Percentiles rank a stretch among this genome's conserved stretches.
These are phyloP conservation scores for Neogale vison DNA, from an alignment of 2,113 vertebrate genomes.

Conservation along the genomic window DNA sequence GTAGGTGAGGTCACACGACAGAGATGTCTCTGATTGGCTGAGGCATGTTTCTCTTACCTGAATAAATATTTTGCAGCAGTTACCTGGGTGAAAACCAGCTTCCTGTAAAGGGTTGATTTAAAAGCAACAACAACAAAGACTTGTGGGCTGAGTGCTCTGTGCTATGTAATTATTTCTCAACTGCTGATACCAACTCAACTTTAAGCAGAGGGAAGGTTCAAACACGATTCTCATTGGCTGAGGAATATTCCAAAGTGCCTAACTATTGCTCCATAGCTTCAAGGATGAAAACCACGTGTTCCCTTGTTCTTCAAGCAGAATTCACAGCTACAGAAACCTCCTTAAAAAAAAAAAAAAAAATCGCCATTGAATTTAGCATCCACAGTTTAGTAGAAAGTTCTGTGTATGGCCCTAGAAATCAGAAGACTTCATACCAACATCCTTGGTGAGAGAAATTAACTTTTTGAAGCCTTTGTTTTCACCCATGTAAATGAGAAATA, in stretches of 20 bases:
- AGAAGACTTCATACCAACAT: not conserved
- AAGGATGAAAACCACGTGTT: slow-evolving; percentile 20
- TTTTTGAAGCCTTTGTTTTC: not conserved
- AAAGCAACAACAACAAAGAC: slow-evolving; percentile 47
- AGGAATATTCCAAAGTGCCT: not conserved
- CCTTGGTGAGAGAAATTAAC: not conserved
- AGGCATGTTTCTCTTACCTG: slow-evolving; percentile 50
- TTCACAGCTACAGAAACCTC: not conserved
- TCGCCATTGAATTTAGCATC: not conserved
- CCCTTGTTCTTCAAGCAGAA: slow-evolving; percentile 46
- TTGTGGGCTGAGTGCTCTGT: slow-evolving; percentile 5
- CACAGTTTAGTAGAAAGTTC: not conserved
- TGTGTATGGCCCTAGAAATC: not conserved
- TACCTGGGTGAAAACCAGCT: slow-evolving; percentile 68
- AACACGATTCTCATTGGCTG: slow-evolving; percentile 7
- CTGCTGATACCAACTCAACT: slow-evolving; percentile 33
- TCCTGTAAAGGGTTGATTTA: slow-evolving; percentile 57
- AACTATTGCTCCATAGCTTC: not conserved
- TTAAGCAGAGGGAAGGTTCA: not conserved
- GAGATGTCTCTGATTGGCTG: slow-evolving; percentile 1
- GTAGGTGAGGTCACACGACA: slow-evolving; percentile 50
- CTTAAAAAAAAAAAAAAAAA: not conserved
- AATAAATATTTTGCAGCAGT: slow-evolving; percentile 72
- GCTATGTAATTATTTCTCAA: slow-evolving; percentile 71
- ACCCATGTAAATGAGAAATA: not conserved